Evolutionary conservation across 2,113 vertebrate genomes (phyloP).

Genomic region (Rousettus leschenaultii): DNA sequence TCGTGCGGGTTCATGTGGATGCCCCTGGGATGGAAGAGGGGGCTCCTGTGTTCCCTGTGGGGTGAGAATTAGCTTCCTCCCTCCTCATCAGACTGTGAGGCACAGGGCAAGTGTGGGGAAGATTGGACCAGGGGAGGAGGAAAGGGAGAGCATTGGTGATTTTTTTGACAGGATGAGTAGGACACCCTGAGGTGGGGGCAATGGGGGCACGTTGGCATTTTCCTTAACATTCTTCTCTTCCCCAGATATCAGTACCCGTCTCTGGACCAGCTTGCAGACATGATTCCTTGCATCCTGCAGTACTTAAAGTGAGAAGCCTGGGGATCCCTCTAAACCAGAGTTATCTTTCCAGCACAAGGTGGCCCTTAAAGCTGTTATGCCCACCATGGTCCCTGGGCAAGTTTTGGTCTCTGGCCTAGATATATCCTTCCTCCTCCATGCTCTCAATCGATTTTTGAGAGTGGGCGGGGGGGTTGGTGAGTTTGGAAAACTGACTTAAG

Average conservation of each 20-base stretch:
- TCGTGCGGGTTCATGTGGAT: conserved; percentile 91
- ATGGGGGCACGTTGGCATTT: background rate
- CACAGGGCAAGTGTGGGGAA: background rate
- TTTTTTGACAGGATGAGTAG: background rate
- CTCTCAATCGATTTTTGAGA: background rate
- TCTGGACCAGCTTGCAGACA: conserved; percentile 92
- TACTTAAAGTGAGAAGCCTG: conserved; percentile 90
- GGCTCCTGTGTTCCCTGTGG: conserved; percentile 85
- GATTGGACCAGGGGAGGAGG: background rate
- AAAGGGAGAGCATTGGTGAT: background rate
- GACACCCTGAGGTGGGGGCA: too few species aligned
- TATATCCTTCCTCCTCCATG: background rate
- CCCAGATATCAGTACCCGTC: conserved; percentile 90
- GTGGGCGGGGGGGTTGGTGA: background rate
- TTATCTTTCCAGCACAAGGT: background rate
- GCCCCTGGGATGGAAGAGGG: conserved; percentile 92
- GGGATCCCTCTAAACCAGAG: background rate
- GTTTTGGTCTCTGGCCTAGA: background rate
- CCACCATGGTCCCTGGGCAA: background rate
- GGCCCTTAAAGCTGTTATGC: background rate
- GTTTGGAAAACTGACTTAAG: background rate
- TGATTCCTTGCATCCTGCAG: conserved; percentile 91
- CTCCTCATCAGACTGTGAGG: background rate
- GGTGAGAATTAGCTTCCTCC: conserved; percentile 78
- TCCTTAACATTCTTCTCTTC: background rate